Evolutionary conservation across 2,113 vertebrate genomes (phyloP).

Genomic region (Columba livia): DNA sequence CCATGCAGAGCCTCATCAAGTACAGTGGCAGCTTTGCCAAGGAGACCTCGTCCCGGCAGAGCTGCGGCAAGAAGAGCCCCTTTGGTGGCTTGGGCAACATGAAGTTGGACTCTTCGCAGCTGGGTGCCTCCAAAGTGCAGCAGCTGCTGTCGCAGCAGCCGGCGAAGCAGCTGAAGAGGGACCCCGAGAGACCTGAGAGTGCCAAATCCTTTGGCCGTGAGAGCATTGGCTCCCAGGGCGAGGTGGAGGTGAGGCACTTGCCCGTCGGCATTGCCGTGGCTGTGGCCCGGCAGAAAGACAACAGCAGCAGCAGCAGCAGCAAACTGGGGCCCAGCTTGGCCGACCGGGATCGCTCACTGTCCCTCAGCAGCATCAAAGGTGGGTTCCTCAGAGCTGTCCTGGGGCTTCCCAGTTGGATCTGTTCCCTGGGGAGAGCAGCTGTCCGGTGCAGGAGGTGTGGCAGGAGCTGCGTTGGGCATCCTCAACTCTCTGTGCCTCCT

Average conservation of each 20-base stretch:
- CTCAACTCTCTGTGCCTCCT: not conserved
- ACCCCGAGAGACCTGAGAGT: slow-evolving; percentile 90
- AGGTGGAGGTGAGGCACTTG: slow-evolving; percentile 92
- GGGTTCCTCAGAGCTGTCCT: not conserved
- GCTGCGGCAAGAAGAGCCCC: slow-evolving; percentile 83
- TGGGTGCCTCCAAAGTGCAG: slow-evolving; percentile 72
- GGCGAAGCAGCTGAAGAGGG: slow-evolving; percentile 86
- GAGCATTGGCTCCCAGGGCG: slow-evolving; percentile 80
- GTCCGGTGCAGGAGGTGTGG: not conserved
- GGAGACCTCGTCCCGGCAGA: slow-evolving; percentile 79
- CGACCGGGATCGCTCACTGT: slow-evolving; percentile 82
- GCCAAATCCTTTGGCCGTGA: slow-evolving; percentile 90
- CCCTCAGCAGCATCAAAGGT: slow-evolving; percentile 91
- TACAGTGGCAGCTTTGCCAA: slow-evolving; percentile 94
- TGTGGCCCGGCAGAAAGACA: slow-evolving; percentile 93
- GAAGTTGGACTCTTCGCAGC: slow-evolving; percentile 73
- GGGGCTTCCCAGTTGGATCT: not conserved
- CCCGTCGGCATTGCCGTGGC: slow-evolving; percentile 96
- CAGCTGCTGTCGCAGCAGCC: slow-evolving; percentile 74
- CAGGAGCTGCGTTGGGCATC: not conserved
- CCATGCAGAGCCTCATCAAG: slow-evolving; percentile 98
- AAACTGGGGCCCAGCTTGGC: slow-evolving; percentile 80
- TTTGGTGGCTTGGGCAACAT: slow-evolving; percentile 92
- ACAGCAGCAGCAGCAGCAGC: slow-evolving; percentile 74
- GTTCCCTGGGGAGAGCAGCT: not conserved